Conservation (phyloP, 1,140 invertebrate genomes). For the Homalodisca vitripennis region DNA sequence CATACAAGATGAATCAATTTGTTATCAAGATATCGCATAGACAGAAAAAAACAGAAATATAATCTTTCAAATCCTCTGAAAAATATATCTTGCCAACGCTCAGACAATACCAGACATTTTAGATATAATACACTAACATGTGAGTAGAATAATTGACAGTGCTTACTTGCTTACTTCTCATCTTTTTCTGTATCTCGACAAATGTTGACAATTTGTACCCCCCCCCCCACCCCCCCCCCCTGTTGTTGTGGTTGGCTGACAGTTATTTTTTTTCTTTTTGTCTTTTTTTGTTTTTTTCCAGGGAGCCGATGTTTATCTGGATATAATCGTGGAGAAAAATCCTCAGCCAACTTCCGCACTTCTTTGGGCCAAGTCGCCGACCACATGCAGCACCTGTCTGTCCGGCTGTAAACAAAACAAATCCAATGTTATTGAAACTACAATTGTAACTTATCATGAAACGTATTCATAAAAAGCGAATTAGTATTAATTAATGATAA, state of each 20-base stretch:
- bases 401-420: conserved; percentile 58
- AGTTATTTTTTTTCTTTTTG: no score
- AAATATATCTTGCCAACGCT: no score
- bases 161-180: conserved; percentile 82
- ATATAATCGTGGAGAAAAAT: conserved; percentile 88
- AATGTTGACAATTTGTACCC: conserved; percentile 94
- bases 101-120: no score
- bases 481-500: no score
- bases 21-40: background rate
- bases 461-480: no score
- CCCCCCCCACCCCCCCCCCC: conserved; percentile 98
- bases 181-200: conserved; percentile 91
- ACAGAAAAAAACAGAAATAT: background rate
- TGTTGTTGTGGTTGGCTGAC: conserved; percentile 81
- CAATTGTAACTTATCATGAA: no score
- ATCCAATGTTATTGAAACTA: no score
- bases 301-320: conserved; percentile 58
- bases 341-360: conserved; percentile 90
- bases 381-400: conserved; percentile 90
- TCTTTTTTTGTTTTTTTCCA: no score
- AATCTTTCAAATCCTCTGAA: background rate
- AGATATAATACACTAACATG: no score
- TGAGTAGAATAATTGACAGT: no score
- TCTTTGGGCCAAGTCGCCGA: conserved; percentile 99
- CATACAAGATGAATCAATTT: no score